Evolutionary conservation across 2,888 invertebrate genomes (phyloP).

Genomic region (Drosophila pegasa): DNA sequence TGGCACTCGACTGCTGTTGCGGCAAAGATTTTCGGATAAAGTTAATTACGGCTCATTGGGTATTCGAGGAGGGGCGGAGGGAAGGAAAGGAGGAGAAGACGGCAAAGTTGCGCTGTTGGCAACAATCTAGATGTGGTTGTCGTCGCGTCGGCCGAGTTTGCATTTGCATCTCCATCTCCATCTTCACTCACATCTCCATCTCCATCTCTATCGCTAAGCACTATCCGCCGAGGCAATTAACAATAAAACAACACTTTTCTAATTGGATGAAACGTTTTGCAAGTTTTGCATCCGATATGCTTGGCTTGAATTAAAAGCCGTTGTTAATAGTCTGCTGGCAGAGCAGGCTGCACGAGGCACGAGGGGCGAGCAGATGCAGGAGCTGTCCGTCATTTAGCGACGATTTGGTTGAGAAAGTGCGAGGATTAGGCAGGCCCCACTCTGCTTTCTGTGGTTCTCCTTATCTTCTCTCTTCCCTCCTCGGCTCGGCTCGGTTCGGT

Average conservation of each 20-base stretch:
- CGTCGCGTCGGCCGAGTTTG: conserved; percentile 37
- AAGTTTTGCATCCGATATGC: conserved; percentile 72
- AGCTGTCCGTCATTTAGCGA: conserved; percentile 10
- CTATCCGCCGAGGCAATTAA: conserved; percentile 65
- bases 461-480: background rate
- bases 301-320: conserved; percentile 50
- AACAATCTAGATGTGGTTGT: conserved; percentile 27
- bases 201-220: conserved; percentile 20
- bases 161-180: conserved; percentile 26
- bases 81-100: background rate
- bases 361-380: background rate
- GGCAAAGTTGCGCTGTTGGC: conserved; percentile 38
- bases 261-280: conserved; percentile 80
- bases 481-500: no score
- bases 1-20: conserved; percentile 39
- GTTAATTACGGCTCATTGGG: conserved; percentile 82
- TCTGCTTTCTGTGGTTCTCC: background rate
- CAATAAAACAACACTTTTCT: conserved; percentile 80
- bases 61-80: conserved; percentile 41
- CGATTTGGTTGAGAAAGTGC: conserved; percentile 8
- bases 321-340: conserved; percentile 29
- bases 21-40: conserved; percentile 83
- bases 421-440: background rate
- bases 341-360: background rate
- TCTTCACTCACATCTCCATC: conserved; percentile 7